phyloP scores from a whole-genome alignment of 2,888 invertebrate genomes.

The Nowickia ferox region DNA sequence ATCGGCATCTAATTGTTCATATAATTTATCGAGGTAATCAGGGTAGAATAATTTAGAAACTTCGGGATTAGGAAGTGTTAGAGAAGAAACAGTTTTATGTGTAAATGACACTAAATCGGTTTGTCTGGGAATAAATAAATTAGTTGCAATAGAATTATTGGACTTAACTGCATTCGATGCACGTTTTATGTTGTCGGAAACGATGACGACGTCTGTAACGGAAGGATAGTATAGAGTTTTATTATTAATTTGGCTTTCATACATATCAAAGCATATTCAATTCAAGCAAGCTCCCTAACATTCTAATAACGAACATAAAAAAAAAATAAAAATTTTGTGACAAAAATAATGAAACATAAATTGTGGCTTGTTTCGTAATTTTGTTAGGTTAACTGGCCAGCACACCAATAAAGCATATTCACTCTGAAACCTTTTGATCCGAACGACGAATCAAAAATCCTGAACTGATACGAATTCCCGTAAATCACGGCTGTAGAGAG shows the following conservation, averaged over 20 bases:
- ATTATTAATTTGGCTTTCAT: too few relatives aligned
- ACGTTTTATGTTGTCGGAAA: conserved; percentile 37
- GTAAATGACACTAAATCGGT: conserved; percentile 15
- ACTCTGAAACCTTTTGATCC: too few relatives aligned
- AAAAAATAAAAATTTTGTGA: too few relatives aligned
- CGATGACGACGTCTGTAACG: conserved; percentile 70
- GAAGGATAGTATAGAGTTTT: conserved; percentile 24
- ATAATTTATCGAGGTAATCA: conserved; percentile 75
- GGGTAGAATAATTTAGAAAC: conserved; percentile 25
- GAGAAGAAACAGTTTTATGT: conserved; percentile 37
- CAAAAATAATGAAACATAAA: too few relatives aligned
- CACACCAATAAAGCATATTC: too few relatives aligned
- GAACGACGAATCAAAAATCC: too few relatives aligned
- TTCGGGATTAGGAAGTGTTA: neutral
- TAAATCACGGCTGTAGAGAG: too few relatives aligned
- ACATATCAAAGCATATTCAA: neutral
- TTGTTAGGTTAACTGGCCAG: too few relatives aligned
- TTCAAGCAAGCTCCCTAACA: neutral
- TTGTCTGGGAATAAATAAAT: neutral
- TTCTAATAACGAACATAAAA: neutral
- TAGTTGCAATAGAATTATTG: neutral
- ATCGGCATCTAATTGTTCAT: conserved; percentile 75
- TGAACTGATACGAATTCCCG: too few relatives aligned
- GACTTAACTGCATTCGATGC: neutral
- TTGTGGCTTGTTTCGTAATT: too few relatives aligned